A percentile compares a stretch with the other conserved stretches of the same genome.
Evolutionary conservation across 1,140 invertebrate genomes (phyloP).

Genomic region (Helicoverpa zea): DNA sequence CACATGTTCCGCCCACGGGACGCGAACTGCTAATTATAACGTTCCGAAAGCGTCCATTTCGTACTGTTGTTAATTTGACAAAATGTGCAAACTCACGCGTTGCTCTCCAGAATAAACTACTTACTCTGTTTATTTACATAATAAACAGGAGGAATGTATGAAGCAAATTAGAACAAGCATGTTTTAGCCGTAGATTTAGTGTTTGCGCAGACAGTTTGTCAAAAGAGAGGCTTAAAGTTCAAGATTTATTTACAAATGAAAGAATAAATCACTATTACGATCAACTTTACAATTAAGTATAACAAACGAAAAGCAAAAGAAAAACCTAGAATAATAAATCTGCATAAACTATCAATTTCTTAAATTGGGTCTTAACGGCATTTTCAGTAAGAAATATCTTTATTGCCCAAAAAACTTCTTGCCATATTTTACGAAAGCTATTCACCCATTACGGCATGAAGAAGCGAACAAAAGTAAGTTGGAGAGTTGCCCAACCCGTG

Average conservation of each 20-base stretch:
- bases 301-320: too few relatives aligned
- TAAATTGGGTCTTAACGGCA: too few relatives aligned
- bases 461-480: neutral
- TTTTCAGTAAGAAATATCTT: neutral
- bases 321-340: too few relatives aligned
- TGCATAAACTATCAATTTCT: too few relatives aligned
- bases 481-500: constrained; percentile 15
- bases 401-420: too few relatives aligned
- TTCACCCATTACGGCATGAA: neutral
- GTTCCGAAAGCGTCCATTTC: neutral
- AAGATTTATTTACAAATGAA: too few relatives aligned
- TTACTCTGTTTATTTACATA: neutral
- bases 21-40: neutral
- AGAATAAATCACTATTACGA: too few relatives aligned
- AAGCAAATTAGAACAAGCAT: too few relatives aligned
- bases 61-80: constrained; percentile 22
- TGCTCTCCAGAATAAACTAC: neutral
- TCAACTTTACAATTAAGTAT: too few relatives aligned
- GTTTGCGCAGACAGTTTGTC: too few relatives aligned
- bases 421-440: too few relatives aligned
- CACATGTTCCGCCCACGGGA: neutral
- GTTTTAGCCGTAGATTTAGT: neutral
- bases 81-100: constrained; percentile 9
- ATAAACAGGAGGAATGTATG: neutral
- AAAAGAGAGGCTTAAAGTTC: too few relatives aligned